Evolutionary conservation across 2,113 vertebrate genomes (phyloP).

Genomic region (Micronycteris hirsuta): DNA sequence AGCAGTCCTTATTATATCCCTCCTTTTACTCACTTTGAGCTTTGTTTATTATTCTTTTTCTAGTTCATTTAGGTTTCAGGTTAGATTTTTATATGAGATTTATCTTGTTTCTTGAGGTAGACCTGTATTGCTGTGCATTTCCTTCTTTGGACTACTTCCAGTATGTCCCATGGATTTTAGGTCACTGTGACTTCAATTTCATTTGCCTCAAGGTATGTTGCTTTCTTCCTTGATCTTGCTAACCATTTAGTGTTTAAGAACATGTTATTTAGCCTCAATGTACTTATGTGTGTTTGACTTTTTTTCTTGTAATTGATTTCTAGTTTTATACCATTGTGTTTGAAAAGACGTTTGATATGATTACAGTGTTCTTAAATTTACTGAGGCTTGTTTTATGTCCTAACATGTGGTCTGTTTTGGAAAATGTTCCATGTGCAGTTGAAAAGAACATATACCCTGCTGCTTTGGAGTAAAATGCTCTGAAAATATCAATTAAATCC

Average conservation of each 20-base stretch:
- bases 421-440: background rate
- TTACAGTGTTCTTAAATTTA: background rate
- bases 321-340: background rate
- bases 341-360: background rate
- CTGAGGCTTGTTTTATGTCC: background rate
- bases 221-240: background rate
- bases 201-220: background rate
- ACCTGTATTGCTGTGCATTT: background rate
- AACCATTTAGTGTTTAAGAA: background rate
- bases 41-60: background rate
- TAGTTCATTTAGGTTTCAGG: background rate
- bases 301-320: background rate
- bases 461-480: background rate
- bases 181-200: background rate
- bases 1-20: background rate
- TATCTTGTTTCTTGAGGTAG: background rate
- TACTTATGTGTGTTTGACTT: background rate
- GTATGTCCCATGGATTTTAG: background rate
- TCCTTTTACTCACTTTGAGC: background rate
- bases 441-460: background rate
- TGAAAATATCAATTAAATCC: background rate
- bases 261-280: background rate
- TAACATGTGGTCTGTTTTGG: background rate
- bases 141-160: background rate
- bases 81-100: background rate